Base-by-base conservation (phyloP, 2,888 invertebrate genomes). In the Zhuqinia jingwanae region DNA sequence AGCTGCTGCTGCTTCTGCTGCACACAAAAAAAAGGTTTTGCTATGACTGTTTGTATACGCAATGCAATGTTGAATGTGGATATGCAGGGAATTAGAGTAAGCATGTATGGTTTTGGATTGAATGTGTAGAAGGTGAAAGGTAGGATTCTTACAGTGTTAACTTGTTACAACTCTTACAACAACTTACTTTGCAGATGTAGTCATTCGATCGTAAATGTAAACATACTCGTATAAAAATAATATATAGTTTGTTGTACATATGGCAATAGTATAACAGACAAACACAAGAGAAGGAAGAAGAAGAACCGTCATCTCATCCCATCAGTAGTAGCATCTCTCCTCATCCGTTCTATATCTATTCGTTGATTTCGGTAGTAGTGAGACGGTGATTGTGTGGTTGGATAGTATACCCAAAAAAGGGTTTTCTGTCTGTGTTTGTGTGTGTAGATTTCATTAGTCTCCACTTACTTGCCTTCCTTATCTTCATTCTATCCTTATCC, bases 311-410 rank as follows among this genome's bases (percentile, higher is more conserved):
- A 50, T 36, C 36, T 36, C 36, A 36, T 36, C 36, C 8, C 36
- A 36, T 50, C 47, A 50, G 25, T 6, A 65, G 36, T 8, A 50
- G n/a, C n/a, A n/a, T n/a, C n/a, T n/a, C n/a, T n/a, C 27, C 8
- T 60, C 47, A 63, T 78, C 78, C 78, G 78, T 63, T 78, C 78
- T 60, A 25, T 78, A n/a, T 36, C 47, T 22, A 20, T 42, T 45
- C 22, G 15, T 42, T 42, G 13, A n/a, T 65, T 58, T 60, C 58
- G 17, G 47, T 36, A 36, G 8, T 30, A 60, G 11, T 30, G 17
- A 45, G 47, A 65, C 20, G 36, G 17, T 65, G 42, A 42, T 70
- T 45, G 22, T 42, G 42, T 60, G 78, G 22, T 70, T 45, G 22
- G 20, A 22, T 60, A 63, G 22, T 78, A 60, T 78, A 60, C 47